Percentiles rank a stretch among this genome's conserved stretches.
phyloP scores from a whole-genome alignment of 2,797 vertebrate species.

The Epinephelus malabaricus region DNA sequence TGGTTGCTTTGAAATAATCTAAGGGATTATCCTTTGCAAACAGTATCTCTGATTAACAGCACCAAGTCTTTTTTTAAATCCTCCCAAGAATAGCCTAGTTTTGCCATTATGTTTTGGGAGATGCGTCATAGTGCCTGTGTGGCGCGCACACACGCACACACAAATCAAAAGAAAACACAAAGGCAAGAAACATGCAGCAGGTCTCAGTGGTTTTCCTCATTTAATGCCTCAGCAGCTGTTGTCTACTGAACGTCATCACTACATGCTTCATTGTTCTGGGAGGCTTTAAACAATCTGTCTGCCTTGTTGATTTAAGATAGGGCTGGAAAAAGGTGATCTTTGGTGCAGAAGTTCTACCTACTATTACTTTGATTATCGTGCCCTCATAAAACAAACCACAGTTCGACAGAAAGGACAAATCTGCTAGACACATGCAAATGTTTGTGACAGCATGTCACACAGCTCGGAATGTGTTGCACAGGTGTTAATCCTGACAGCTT shows the following conservation, averaged over 20 bases:
- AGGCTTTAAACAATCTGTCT: slow-evolving; percentile 23
- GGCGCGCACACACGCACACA: neutral
- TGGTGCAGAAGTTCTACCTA: slow-evolving; percentile 33
- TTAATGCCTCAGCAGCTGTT: slow-evolving; percentile 36
- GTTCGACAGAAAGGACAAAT: slow-evolving; percentile 40
- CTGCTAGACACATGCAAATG: slow-evolving; percentile 45
- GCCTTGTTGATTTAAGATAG: neutral
- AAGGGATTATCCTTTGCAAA: slow-evolving; percentile 77
- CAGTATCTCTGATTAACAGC: slow-evolving; percentile 68
- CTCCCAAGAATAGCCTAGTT: slow-evolving; percentile 56
- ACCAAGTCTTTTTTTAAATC: slow-evolving; percentile 61
- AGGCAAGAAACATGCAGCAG: slow-evolving; percentile 14
- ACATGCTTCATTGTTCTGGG: slow-evolving; percentile 9
- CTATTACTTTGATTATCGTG: slow-evolving; percentile 27
- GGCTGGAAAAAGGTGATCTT: slow-evolving; percentile 47
- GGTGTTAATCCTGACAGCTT: slow-evolving; percentile 80
- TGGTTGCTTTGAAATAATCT: slow-evolving; percentile 75
- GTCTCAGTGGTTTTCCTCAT: slow-evolving; percentile 33
- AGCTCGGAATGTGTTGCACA: slow-evolving; percentile 65
- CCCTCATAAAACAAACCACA: slow-evolving; percentile 17
- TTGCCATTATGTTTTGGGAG: slow-evolving; percentile 54
- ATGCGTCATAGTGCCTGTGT: slow-evolving; percentile 26
- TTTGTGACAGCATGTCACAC: slow-evolving; percentile 59
- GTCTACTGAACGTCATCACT: slow-evolving; percentile 36
- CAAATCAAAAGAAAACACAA: slow-evolving; percentile 28